Evolutionary conservation across 2,888 invertebrate species (phyloP).

Genomic region (Nycteola revayana): DNA sequence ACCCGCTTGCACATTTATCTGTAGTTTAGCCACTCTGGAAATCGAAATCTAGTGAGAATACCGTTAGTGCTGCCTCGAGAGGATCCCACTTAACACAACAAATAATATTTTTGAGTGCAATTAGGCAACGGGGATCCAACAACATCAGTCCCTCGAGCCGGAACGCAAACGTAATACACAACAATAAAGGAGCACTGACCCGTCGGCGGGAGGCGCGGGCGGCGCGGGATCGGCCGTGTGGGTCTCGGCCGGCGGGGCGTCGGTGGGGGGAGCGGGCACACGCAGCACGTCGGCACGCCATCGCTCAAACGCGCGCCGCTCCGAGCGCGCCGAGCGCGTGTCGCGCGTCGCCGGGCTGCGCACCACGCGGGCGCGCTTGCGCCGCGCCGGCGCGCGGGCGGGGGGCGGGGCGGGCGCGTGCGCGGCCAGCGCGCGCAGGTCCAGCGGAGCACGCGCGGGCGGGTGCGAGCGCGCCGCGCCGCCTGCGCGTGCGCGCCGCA

Average conservation of each 20-base stretch:
- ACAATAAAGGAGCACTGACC: no score
- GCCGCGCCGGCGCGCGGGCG: slow-evolving; percentile 16
- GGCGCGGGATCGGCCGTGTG: slow-evolving; percentile 29
- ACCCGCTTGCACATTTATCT: slow-evolving; percentile 16
- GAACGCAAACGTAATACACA: no score
- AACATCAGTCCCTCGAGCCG: no score
- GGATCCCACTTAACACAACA: no score
- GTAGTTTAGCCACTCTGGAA: slow-evolving; percentile 7
- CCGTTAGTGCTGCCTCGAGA: no score
- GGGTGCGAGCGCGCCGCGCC: slow-evolving; percentile 73
- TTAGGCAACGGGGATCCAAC: no score
- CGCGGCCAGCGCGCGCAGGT: slow-evolving; percentile 24
- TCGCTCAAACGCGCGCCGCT: slow-evolving; percentile 62
- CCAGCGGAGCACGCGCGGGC: slow-evolving; percentile 62
- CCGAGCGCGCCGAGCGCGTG: slow-evolving; percentile 47
- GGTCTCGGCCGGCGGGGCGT: slow-evolving; percentile 26
- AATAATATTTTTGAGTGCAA: no score
- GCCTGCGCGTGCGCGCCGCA: slow-evolving; percentile 55
- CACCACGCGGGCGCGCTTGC: slow-evolving; percentile 37
- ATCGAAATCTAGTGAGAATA: no score
- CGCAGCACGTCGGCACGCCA: slow-evolving; percentile 60
- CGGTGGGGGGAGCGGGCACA: slow-evolving; percentile 39
- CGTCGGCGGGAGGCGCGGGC: slow-evolving; percentile 39
- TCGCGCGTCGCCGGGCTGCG: slow-evolving; percentile 31
- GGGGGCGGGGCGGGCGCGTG: slow-evolving; percentile 22